A percentile compares a stretch with the other conserved stretches of the same genome.
Evolutionary conservation across 2,113 vertebrate genomes (phyloP).

Genomic region (Pleuronectes platessa): DNA sequence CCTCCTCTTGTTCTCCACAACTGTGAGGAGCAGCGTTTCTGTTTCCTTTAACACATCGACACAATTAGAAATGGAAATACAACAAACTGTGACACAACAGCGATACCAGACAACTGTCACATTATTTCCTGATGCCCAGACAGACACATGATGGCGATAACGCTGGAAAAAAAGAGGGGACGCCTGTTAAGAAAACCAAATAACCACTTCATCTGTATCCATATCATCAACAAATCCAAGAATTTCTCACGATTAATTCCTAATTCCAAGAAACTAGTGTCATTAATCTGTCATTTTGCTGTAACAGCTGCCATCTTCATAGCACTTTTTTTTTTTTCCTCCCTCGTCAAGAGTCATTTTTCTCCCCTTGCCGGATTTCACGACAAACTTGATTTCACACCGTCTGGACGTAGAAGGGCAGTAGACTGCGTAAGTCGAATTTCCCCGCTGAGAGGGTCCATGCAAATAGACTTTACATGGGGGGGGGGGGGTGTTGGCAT

Average conservation of each 20-base stretch:
- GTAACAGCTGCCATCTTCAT: conserved; percentile 23
- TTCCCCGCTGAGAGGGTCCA: conserved; percentile 14
- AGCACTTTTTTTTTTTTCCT: not conserved
- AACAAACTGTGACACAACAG: not conserved
- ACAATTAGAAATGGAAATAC: not conserved
- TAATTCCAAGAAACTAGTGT: not conserved
- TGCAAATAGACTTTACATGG: not conserved
- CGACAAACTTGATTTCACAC: conserved; percentile 27
- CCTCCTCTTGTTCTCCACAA: not conserved
- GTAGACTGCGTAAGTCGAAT: not conserved
- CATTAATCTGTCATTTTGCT: conserved; percentile 24
- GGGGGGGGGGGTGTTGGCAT: not conserved
- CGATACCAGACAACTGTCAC: not conserved
- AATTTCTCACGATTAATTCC: conserved; percentile 7
- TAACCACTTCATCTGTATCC: too few relatives aligned
- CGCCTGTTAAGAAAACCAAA: too few relatives aligned
- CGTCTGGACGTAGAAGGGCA: not conserved
- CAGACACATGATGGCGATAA: conserved; percentile 5
- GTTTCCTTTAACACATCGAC: not conserved
- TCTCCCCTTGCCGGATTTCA: conserved; percentile 8
- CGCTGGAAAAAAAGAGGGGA: too few relatives aligned
- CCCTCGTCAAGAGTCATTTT: not conserved
- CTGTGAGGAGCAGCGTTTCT: too few relatives aligned
- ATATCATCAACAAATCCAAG: not conserved
- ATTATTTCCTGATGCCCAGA: conserved; percentile 16